Conservation (phyloP, 2,113 vertebrate genomes). For the Petroica traversi region DNA sequence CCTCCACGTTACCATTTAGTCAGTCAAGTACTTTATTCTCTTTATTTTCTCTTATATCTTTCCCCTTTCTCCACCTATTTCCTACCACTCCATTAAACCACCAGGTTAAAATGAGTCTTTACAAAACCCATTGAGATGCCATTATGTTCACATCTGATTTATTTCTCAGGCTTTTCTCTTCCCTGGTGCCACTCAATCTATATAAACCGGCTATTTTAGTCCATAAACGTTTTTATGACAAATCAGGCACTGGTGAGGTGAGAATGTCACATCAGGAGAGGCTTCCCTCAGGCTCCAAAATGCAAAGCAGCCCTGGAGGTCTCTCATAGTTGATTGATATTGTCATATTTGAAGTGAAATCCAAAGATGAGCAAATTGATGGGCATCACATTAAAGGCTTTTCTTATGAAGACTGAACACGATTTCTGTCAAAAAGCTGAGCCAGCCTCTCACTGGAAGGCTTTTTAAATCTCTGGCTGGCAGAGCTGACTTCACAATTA, state of each 20-base stretch:
- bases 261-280: background rate
- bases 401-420: background rate
- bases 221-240: constrained; percentile 16
- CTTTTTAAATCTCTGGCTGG: background rate
- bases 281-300: constrained; percentile 5
- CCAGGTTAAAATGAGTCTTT: background rate
- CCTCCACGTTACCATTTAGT: background rate
- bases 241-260: background rate
- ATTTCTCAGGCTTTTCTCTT: constrained; percentile 26
- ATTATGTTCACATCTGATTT: constrained; percentile 35
- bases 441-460: background rate
- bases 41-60: background rate
- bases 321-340: background rate
- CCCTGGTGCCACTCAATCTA: background rate
- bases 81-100: background rate
- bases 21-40: background rate
- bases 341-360: constrained; percentile 29
- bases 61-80: background rate
- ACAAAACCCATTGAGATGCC: background rate
- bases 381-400: background rate
- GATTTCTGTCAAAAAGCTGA: constrained; percentile 7
- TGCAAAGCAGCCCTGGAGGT: background rate
- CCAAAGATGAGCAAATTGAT: constrained; percentile 23
- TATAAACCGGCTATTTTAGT: constrained; percentile 21
- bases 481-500: background rate